phyloP scores from a whole-genome alignment of 2,888 invertebrate genomes.

The Hydraecia micacea region DNA sequence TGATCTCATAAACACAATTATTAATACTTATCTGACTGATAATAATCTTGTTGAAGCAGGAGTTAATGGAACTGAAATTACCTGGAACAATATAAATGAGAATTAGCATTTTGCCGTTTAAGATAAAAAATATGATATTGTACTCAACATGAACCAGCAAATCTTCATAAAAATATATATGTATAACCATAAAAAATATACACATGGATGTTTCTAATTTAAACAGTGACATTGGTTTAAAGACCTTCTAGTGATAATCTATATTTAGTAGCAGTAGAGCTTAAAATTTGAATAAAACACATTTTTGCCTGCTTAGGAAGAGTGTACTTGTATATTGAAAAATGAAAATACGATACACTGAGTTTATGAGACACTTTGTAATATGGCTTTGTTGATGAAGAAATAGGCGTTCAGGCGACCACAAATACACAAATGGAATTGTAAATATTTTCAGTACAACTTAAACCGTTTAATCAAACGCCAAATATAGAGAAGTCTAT shows the following conservation, averaged over 20 bases:
- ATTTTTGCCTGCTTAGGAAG: no score
- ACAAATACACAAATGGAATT: background rate
- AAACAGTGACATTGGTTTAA: background rate
- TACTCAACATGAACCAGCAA: background rate
- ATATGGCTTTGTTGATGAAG: background rate
- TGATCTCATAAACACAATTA: background rate
- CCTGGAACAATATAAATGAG: slow-evolving; percentile 60
- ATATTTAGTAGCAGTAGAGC: background rate
- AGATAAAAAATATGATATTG: background rate
- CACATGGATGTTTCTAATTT: background rate
- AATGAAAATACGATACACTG: background rate
- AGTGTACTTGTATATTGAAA: background rate
- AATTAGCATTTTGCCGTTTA: slow-evolving; percentile 19
- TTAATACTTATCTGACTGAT: slow-evolving; percentile 29
- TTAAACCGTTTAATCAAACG: slow-evolving; percentile 12
- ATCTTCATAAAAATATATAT: background rate
- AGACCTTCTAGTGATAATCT: background rate
- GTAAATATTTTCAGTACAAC: slow-evolving; percentile 4
- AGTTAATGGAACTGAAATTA: slow-evolving; percentile 30
- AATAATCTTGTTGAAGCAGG: background rate
- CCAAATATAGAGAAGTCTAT: slow-evolving; percentile 58
- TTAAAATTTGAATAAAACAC: background rate
- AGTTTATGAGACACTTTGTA: background rate
- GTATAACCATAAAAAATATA: background rate
- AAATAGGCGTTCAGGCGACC: background rate